These are phyloP conservation scores for Theocolax elegans DNA, from an alignment of 1,140 invertebrate species.

Conservation along the genomic window DNA sequence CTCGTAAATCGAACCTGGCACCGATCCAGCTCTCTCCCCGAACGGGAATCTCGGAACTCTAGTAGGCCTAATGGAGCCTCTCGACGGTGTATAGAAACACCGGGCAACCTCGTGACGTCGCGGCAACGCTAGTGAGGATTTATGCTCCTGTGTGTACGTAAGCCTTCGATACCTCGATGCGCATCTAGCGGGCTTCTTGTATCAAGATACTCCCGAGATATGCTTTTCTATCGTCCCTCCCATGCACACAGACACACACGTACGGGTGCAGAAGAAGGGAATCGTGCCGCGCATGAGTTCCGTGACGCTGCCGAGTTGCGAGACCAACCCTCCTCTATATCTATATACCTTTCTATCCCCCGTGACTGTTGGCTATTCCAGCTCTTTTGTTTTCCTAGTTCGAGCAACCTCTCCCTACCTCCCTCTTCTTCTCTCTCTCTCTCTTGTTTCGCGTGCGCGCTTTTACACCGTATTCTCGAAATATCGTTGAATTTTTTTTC, in stretches of 20 bases:
- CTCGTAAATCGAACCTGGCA: slow-evolving; percentile 23
- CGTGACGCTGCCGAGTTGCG: slow-evolving; percentile 56
- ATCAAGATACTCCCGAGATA: no score
- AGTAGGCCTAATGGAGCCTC: slow-evolving; percentile 49
- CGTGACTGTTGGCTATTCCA: slow-evolving; percentile 32
- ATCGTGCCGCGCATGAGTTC: slow-evolving; percentile 65
- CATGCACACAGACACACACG: slow-evolving; percentile 49
- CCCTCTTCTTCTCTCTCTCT: slow-evolving; percentile 47
- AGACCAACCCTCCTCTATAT: slow-evolving; percentile 10
- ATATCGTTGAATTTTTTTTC: background rate
- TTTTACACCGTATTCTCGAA: slow-evolving; percentile 42
- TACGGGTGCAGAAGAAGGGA: slow-evolving; percentile 47
- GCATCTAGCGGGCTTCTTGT: no score
- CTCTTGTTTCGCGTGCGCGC: slow-evolving; percentile 34
- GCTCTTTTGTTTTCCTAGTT: no score
- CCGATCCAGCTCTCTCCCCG: background rate
- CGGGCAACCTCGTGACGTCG: slow-evolving; percentile 47
- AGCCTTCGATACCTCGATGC: no score
- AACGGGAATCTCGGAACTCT: slow-evolving; percentile 5
- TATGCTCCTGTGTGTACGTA: slow-evolving; percentile 59
- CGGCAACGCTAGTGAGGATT: slow-evolving; percentile 62
- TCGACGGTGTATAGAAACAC: slow-evolving; percentile 21
- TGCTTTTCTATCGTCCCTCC: no score
- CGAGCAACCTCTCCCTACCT: no score
- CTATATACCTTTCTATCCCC: no score